Evolutionary conservation across 2,113 vertebrate genomes (phyloP).

Genomic region (Murina feae): DNA sequence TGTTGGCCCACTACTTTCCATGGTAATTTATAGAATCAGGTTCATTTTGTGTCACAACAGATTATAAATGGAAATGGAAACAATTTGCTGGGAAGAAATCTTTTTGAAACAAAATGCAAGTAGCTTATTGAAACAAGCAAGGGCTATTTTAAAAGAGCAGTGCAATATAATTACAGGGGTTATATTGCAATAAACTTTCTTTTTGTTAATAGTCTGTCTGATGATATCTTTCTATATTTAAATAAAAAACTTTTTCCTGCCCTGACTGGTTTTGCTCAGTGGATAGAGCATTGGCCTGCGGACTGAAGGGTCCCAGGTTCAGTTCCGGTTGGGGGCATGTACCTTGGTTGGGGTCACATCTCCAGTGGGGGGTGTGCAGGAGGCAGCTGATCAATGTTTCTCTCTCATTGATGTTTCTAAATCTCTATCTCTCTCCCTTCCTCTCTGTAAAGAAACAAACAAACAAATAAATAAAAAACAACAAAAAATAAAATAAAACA

Average conservation of each 20-base stretch:
- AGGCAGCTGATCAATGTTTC: too few relatives aligned
- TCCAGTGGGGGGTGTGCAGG: too few relatives aligned
- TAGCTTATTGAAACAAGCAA: constrained; percentile 42
- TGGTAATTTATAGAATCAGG: background rate
- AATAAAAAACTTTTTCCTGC: constrained; percentile 35
- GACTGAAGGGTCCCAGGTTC: too few relatives aligned
- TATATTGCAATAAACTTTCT: background rate
- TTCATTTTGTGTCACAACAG: constrained; percentile 51
- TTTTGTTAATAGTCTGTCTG: background rate
- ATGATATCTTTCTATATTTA: constrained; percentile 27
- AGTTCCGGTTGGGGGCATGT: too few relatives aligned
- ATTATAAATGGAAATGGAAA: constrained; percentile 66
- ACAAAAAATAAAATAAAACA: too few relatives aligned
- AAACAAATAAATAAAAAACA: too few relatives aligned
- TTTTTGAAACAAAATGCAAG: constrained; percentile 61
- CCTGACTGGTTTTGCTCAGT: too few relatives aligned
- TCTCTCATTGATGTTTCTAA: too few relatives aligned
- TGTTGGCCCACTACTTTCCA: constrained; percentile 8
- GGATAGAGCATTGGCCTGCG: too few relatives aligned
- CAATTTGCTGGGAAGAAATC: constrained; percentile 63
- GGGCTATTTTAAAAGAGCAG: constrained; percentile 48
- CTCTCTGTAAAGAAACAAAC: too few relatives aligned
- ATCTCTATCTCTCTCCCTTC: too few relatives aligned
- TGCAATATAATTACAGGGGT: constrained; percentile 38
- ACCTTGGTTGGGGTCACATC: too few relatives aligned